Base-by-base conservation (phyloP, 2,888 invertebrate species). In the Achlya flavicornis region DNA sequence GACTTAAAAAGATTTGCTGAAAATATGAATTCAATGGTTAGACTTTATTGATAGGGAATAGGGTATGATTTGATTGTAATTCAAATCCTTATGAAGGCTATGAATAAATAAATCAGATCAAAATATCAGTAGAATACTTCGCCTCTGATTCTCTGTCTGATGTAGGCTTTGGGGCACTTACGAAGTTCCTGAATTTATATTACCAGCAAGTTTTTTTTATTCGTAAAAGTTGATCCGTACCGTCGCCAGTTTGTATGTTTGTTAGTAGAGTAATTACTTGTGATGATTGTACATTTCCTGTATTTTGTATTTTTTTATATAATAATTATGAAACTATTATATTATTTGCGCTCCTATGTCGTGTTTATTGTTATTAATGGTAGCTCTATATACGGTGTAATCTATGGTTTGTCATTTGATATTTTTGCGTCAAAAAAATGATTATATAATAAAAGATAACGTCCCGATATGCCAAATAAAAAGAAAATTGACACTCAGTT, bases 261-360 rank as follows among this genome's bases (percentile, higher is more conserved):
- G 61, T 46, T 41, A 4, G 14, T 61, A 19, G 41, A 8, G 14
- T 46, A 19, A 43, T 61, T 61, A 19, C 26, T 43, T 43, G 61
- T 26, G 41, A 61, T 48, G 33, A 35, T 32, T 43, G 26, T 43
- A 60, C 60, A 41, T 60, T 19, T 60, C 38, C 19, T 60, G 41
- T 60, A 60, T 38, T 60, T 38, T 59, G 14, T 14, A 38, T 38
- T 60, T 41, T 60, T 60, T 19, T 60, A 19, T 38, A 43, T 26
- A 60, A 38, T 43, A 26, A 53, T 53, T 53, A 19, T 53, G 2
- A 19, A 3, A 26, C 26, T 53, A 53, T 53, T 53, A 53, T 53
- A 10, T 53, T 16, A n/a, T 53, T 53, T 8, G 53, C 19, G 8
- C 19, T 53, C 16, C 48, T 10, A 53, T 10, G 10, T 53, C 19